Conservation (phyloP, 2,113 vertebrate species). For the Triplophysa dalaica region DNA sequence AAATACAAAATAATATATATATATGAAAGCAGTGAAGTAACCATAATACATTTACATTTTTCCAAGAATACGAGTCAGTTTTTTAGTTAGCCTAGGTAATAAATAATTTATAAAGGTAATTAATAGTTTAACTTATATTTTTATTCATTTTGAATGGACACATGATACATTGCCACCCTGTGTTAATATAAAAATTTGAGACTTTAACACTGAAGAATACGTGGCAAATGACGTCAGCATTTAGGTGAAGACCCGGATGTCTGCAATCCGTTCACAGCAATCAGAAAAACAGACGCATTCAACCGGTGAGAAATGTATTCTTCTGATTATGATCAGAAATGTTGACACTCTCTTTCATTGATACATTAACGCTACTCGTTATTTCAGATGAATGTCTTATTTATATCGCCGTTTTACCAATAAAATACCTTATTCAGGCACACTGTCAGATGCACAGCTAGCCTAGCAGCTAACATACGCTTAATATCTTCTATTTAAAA, state of each 20-base stretch:
- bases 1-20: too few relatives aligned
- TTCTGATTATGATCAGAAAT: background rate
- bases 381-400: background rate
- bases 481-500: background rate
- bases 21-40: too few relatives aligned
- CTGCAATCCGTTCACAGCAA: background rate
- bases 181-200: background rate
- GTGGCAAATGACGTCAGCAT: conserved; percentile 50
- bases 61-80: too few relatives aligned
- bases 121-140: too few relatives aligned
- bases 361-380: background rate
- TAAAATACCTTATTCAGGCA: background rate
- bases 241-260: conserved; percentile 43
- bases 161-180: background rate
- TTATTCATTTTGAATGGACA: too few relatives aligned
- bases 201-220: conserved; percentile 22
- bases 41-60: too few relatives aligned
- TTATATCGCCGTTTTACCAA: background rate
- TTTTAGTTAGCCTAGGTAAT: background rate
- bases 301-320: conserved; percentile 12
- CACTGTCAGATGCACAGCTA: background rate
- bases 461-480: conserved; percentile 19
- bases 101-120: background rate
- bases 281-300: conserved; percentile 9
- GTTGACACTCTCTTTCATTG: background rate